A percentile compares a stretch with the other conserved stretches of the same genome.
Evolutionary conservation across 1,140 invertebrate genomes (phyloP).

Genomic region (Melanaphis sacchari): DNA sequence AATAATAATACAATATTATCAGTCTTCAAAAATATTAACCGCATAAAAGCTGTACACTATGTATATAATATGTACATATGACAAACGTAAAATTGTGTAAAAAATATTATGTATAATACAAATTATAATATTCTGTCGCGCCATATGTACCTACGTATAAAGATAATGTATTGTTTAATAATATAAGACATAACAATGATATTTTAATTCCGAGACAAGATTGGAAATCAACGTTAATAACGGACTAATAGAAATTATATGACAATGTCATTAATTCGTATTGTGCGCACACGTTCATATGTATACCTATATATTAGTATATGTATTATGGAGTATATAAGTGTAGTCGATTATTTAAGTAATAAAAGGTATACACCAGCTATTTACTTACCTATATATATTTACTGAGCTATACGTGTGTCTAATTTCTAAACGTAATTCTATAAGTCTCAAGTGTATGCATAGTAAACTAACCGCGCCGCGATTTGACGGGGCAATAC

Average conservation of each 20-base stretch:
- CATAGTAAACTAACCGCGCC: neutral
- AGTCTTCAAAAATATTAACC: neutral
- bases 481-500: neutral
- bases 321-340: neutral
- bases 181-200: neutral
- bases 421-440: neutral
- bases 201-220: neutral
- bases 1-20: neutral
- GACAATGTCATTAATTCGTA: neutral
- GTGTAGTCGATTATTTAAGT: neutral
- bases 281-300: neutral
- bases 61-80: neutral
- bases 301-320: neutral
- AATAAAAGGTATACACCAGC: neutral
- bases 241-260: neutral
- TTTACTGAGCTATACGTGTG: neutral
- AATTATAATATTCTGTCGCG: neutral
- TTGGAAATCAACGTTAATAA: neutral
- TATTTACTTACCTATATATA: neutral
- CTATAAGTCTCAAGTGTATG: neutral
- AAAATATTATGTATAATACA: neutral
- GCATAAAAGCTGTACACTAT: neutral
- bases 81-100: neutral
- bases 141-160: neutral
- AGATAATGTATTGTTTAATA: neutral